A percentile compares a stretch with the other conserved stretches of the same genome.
Evolutionary conservation across 1,140 invertebrate species (phyloP).

Genomic region (Ditylenchus dipsaci): DNA sequence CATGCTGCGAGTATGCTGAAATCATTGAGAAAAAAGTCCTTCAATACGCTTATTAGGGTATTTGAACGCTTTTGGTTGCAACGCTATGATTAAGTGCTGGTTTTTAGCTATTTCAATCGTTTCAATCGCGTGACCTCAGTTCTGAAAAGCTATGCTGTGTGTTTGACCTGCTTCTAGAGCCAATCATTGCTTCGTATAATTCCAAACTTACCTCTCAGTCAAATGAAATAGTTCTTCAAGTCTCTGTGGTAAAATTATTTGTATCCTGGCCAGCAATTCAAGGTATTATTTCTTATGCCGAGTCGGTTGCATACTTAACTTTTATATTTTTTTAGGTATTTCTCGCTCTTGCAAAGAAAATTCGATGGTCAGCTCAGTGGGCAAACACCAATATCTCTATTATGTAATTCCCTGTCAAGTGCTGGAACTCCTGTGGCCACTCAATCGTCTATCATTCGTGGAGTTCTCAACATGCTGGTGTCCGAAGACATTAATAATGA

Average conservation of each 20-base stretch:
- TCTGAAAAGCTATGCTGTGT: neutral
- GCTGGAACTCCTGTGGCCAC: neutral
- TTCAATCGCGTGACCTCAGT: neutral
- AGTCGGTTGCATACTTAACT: too few relatives aligned
- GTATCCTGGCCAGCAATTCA: neutral
- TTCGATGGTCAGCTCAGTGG: neutral
- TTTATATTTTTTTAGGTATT: conserved; percentile 1
- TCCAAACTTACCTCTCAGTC: neutral
- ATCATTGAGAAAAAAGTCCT: neutral
- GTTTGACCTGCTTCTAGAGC: neutral
- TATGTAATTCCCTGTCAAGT: neutral
- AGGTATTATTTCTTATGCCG: neutral
- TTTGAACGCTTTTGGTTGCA: neutral
- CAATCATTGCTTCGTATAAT: conserved; percentile 1
- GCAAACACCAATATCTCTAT: conserved; percentile 3
- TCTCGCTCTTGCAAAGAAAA: neutral
- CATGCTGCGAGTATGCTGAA: neutral
- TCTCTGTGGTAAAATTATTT: neutral
- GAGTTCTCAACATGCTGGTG: too few relatives aligned
- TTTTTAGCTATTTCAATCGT: neutral
- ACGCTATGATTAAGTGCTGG: neutral
- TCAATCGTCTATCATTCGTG: neutral
- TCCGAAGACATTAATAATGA: too few relatives aligned
- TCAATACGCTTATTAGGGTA: neutral
- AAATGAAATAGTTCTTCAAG: neutral